phyloP scores from a whole-genome alignment of 37 sponge, comb jelly and placozoan species.

The Geodia barretti region DNA sequence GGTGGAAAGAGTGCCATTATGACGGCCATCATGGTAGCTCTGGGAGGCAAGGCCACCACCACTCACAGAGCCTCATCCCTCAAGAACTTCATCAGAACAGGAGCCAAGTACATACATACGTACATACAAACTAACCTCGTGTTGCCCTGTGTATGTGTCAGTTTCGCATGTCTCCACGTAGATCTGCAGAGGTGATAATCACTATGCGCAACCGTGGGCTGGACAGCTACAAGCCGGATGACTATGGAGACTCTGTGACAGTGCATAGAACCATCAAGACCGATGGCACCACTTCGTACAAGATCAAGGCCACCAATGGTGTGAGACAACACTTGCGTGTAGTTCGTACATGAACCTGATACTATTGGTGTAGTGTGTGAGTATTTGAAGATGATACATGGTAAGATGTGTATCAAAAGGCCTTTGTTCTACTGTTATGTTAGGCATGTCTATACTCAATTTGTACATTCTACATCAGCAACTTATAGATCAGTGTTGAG shows the following conservation, averaged over 20 bases:
- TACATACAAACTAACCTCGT: too few species aligned
- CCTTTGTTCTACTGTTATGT: too few species aligned
- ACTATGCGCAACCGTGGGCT: constrained; percentile 66
- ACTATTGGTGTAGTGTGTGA: not conserved
- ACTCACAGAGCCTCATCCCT: constrained; percentile 88
- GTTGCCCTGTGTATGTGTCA: not conserved
- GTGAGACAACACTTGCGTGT: not conserved
- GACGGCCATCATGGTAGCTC: constrained; percentile 91
- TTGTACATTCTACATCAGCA: too few species aligned
- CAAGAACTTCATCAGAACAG: constrained; percentile 85
- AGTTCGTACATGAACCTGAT: not conserved
- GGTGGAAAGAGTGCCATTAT: constrained; percentile 99
- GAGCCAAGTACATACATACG: constrained; percentile 36
- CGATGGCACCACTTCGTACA: constrained; percentile 86
- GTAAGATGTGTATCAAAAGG: too few species aligned
- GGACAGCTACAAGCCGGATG: constrained; percentile 71
- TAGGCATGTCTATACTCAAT: too few species aligned
- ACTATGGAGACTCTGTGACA: constrained; percentile 74
- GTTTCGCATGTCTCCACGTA: not conserved
- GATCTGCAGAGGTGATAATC: constrained; percentile 69
- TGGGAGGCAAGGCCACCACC: constrained; percentile 87
- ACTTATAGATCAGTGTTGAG: too few species aligned
- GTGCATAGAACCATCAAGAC: constrained; percentile 66
- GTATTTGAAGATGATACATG: too few species aligned
- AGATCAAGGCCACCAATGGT: constrained; percentile 59